Percentiles rank a stretch among this genome's conserved stretches.
These are phyloP conservation scores for Tenthredo distinguenda DNA, from an alignment of 2,888 invertebrate genomes.

Conservation along the genomic window DNA sequence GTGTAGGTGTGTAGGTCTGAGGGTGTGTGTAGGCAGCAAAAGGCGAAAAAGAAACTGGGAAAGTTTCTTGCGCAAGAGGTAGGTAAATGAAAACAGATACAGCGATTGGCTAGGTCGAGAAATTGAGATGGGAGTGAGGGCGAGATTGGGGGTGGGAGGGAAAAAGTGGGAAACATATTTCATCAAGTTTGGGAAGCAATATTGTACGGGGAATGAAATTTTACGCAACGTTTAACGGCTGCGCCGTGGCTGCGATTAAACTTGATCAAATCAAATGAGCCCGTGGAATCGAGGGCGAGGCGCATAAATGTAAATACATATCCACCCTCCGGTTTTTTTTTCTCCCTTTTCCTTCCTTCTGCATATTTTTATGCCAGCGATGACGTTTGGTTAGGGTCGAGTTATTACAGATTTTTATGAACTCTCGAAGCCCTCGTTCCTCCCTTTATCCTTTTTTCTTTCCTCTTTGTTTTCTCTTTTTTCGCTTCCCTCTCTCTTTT, in stretches of 20 bases:
- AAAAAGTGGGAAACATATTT: constrained; percentile 40
- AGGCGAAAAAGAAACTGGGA: constrained; percentile 16
- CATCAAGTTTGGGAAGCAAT: constrained; percentile 44
- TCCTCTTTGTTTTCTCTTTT: background rate
- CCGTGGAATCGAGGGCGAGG: constrained; percentile 34
- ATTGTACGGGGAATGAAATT: constrained; percentile 47
- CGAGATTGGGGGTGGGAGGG: background rate
- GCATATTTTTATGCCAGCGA: constrained; percentile 39
- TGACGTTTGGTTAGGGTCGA: constrained; percentile 49
- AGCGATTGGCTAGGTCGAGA: constrained; percentile 1
- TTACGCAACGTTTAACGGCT: constrained; percentile 33
- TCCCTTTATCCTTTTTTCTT: background rate
- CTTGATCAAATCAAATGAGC: constrained; percentile 40
- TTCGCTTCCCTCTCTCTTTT: background rate
- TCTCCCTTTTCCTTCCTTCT: background rate
- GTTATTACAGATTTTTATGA: constrained; percentile 50
- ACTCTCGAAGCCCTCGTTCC: constrained; percentile 26
- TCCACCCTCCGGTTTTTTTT: background rate
- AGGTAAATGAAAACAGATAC: constrained; percentile 48
- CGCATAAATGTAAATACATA: constrained; percentile 10
- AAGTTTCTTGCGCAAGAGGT: constrained; percentile 37
- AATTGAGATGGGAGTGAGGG: background rate
- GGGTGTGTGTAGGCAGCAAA: background rate
- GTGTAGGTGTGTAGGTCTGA: background rate
- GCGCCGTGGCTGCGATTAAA: constrained; percentile 22